phyloP scores from a whole-genome alignment of 2,888 invertebrate species.

The Troglohyphantes excavatus region DNA sequence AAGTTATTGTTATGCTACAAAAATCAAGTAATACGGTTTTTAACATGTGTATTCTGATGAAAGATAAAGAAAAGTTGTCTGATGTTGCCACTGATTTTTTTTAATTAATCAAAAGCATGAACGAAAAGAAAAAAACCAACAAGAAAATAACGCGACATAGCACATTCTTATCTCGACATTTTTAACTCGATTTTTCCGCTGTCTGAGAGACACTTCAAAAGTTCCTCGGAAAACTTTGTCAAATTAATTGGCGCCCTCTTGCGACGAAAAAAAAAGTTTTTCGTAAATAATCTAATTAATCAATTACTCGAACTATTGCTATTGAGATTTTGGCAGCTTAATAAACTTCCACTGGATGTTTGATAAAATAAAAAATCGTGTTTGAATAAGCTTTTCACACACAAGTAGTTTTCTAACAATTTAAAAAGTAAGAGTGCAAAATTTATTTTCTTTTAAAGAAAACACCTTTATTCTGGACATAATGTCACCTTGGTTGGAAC shows the following conservation, averaged over 20 bases:
- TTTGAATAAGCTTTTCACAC: background rate
- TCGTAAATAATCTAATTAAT: constrained; percentile 51
- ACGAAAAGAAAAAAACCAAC: background rate
- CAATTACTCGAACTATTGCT: constrained; percentile 47
- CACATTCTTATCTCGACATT: background rate
- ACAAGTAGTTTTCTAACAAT: background rate
- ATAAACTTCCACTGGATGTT: constrained; percentile 21
- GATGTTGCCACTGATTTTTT: too few relatives aligned
- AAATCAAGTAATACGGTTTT: too few relatives aligned
- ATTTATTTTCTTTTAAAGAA: too few relatives aligned
- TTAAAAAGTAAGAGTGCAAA: too few relatives aligned
- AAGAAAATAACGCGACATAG: background rate
- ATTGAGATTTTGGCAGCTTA: constrained; percentile 49
- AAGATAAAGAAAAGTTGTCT: too few relatives aligned
- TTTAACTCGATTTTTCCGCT: background rate
- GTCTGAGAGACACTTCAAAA: background rate
- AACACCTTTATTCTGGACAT: too few relatives aligned
- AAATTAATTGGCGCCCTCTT: constrained; percentile 36
- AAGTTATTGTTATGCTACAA: too few relatives aligned
- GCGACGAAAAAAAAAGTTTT: constrained; percentile 7
- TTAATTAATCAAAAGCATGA: too few relatives aligned
- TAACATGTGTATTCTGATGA: background rate
- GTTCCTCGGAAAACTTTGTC: constrained; percentile 23
- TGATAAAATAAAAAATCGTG: background rate
- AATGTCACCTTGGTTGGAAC: too few relatives aligned